phyloP scores from a whole-genome alignment of 2,888 invertebrate genomes.

The Saturnia japonica region DNA sequence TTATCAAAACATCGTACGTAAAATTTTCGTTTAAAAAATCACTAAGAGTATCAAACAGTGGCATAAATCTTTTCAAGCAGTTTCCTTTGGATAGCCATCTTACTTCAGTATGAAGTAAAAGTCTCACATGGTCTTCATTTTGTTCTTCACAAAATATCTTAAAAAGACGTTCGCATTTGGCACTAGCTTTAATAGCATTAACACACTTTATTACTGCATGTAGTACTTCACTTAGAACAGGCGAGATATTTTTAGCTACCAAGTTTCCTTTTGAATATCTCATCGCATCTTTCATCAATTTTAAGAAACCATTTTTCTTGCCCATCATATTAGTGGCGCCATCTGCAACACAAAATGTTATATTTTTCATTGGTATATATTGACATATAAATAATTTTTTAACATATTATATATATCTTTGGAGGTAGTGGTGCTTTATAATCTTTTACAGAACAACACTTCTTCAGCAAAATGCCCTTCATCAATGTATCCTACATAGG shows the following conservation, averaged over 20 bases:
- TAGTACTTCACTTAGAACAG: too few relatives aligned
- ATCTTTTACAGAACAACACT: slow-evolving; percentile 2
- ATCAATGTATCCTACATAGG: slow-evolving; percentile 26
- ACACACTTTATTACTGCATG: too few relatives aligned
- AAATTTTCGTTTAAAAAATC: neutral
- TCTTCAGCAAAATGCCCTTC: slow-evolving; percentile 20
- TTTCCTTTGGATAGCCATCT: neutral
- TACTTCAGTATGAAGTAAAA: neutral
- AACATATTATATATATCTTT: slow-evolving; percentile 5
- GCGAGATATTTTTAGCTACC: neutral
- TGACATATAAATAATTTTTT: too few relatives aligned
- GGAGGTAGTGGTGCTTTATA: neutral
- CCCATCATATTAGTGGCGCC: too few relatives aligned
- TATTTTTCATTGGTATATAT: too few relatives aligned
- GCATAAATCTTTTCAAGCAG: neutral
- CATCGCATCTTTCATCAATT: too few relatives aligned
- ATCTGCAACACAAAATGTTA: too few relatives aligned
- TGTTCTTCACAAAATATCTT: neutral
- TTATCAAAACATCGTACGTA: too few relatives aligned
- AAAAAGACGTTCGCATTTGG: neutral
- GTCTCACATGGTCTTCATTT: too few relatives aligned
- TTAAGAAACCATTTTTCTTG: too few relatives aligned
- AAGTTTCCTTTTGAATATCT: too few relatives aligned
- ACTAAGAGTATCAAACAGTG: neutral
- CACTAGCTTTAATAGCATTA: neutral